A percentile compares a stretch with the other conserved stretches of the same genome.
These are phyloP conservation scores for Leuctra nigra DNA, from an alignment of 2,888 invertebrate species.

Conservation along the genomic window DNA sequence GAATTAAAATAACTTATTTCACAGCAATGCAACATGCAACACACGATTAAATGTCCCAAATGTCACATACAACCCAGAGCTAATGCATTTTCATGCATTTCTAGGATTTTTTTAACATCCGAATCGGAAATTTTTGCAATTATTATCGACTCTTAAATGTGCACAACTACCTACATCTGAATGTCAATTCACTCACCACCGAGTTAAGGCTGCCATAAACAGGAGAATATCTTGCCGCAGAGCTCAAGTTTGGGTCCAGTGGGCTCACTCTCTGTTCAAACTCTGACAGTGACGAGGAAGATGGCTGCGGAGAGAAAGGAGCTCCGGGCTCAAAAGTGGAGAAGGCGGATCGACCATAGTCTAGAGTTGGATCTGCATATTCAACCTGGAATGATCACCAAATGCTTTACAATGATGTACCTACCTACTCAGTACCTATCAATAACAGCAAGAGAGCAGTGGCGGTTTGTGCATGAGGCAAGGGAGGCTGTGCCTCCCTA, in stretches of 20 bases:
- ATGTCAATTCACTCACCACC: not conserved
- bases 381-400: slow-evolving; percentile 21
- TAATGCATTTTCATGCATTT: no score
- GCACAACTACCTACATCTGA: no score
- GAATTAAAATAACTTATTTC: no score
- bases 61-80: no score
- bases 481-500: no score
- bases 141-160: no score
- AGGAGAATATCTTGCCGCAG: slow-evolving; percentile 54
- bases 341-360: slow-evolving; percentile 22
- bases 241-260: slow-evolving; percentile 44
- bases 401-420: not conserved
- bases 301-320: slow-evolving; percentile 26
- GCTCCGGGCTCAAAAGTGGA: slow-evolving; percentile 24
- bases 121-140: no score
- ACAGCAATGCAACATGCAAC: no score
- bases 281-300: slow-evolving; percentile 25
- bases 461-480: no score
- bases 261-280: slow-evolving; percentile 27
- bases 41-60: no score
- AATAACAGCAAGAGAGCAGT: no score
- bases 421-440: not conserved
- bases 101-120: no score
- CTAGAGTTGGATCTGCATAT: slow-evolving; percentile 23
- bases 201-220: slow-evolving; percentile 37